Percentiles rank a stretch among this genome's conserved stretches.
Conservation (phyloP, 2,797 vertebrate genomes). For the Spondyliosoma cantharus region DNA sequence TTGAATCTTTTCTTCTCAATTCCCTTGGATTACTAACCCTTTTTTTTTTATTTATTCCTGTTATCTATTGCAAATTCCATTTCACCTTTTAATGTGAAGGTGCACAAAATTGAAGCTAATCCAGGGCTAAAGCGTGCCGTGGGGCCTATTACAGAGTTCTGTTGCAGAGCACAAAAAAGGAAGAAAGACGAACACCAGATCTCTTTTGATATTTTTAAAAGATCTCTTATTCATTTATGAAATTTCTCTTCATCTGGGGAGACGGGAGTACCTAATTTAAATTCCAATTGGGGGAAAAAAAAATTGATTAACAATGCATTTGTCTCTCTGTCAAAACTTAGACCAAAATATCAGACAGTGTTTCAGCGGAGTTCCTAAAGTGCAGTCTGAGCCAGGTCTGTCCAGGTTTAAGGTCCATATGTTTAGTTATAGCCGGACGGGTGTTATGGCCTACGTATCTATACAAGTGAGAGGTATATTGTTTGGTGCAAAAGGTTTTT, state of each 20-base stretch:
- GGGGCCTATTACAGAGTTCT: background rate
- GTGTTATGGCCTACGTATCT: too few species aligned
- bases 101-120: background rate
- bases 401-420: background rate
- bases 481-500: too few species aligned
- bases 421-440: background rate
- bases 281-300: slow-evolving; percentile 7
- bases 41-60: background rate
- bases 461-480: too few species aligned
- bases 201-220: background rate
- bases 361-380: background rate
- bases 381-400: background rate
- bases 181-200: background rate
- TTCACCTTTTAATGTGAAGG: background rate
- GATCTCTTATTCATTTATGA: slow-evolving; percentile 5
- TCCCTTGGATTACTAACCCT: background rate
- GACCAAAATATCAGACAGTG: background rate
- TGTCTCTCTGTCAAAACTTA: background rate
- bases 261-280: background rate
- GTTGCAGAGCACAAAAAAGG: background rate
- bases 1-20: background rate
- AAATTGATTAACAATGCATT: background rate
- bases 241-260: background rate
- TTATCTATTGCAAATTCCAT: background rate
- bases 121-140: background rate